These are phyloP conservation scores for Meandrina meandrites DNA, from an alignment of 92 coral and sea anemone genomes.

Conservation along the genomic window DNA sequence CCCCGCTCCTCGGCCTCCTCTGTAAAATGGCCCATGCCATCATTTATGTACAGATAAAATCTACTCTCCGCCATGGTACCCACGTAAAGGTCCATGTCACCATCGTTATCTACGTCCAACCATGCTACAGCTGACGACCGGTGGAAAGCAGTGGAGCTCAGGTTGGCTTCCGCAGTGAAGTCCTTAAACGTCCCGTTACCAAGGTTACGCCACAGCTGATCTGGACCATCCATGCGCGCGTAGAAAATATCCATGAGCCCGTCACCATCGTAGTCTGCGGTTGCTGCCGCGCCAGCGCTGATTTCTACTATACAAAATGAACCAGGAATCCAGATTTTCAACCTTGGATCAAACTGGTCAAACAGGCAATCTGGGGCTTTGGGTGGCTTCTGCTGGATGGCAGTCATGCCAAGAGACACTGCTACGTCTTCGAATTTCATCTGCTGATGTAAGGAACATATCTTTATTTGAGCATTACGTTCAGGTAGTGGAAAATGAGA, in stretches of 20 bases:
- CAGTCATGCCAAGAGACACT: conserved; percentile 81
- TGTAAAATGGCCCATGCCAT: conserved; percentile 95
- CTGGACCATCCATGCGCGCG: conserved; percentile 94
- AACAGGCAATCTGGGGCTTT: conserved; percentile 97
- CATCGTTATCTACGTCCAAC: conserved; percentile 96
- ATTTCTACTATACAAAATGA: conserved; percentile 92
- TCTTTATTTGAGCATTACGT: background rate
- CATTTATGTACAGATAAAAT: conserved; percentile 86
- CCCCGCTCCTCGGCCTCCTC: conserved; percentile 94
- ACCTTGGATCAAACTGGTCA: conserved; percentile 94
- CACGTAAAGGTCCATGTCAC: conserved; percentile 87
- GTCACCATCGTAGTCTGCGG: conserved; percentile 97
- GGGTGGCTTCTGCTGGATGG: conserved; percentile 79
- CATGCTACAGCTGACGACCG: conserved; percentile 90
- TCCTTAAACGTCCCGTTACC: conserved; percentile 89
- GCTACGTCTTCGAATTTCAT: conserved; percentile 83
- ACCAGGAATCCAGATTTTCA: conserved; percentile 97
- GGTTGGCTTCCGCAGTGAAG: conserved; percentile 88
- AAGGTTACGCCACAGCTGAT: conserved; percentile 97
- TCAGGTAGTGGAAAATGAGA: background rate
- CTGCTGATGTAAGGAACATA: conserved; percentile 15
- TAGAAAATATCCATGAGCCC: conserved; percentile 93
- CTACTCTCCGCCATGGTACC: conserved; percentile 95
- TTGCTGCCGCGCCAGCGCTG: conserved; percentile 82
- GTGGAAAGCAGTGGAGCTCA: conserved; percentile 81